phyloP scores from a whole-genome alignment of 2,888 invertebrate species.

The Eristalis pertinax region DNA sequence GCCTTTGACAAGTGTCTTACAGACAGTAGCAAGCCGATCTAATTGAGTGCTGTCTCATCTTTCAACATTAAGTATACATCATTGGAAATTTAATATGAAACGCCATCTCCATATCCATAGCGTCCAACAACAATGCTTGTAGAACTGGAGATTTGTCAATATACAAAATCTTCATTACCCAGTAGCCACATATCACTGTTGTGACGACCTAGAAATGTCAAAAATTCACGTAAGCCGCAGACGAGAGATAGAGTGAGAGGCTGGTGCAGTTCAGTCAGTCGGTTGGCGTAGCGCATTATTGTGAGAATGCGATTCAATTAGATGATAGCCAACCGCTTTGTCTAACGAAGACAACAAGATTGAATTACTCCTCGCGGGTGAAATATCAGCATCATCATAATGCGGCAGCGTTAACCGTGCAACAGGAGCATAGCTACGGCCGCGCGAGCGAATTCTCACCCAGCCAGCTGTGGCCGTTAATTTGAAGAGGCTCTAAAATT shows the following conservation, averaged over 20 bases:
- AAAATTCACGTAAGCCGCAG: constrained; percentile 43
- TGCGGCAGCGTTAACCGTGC: constrained; percentile 35
- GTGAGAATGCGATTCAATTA: constrained; percentile 59
- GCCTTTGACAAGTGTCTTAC: constrained; percentile 51
- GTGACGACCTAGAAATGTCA: constrained; percentile 66
- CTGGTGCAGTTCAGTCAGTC: not conserved
- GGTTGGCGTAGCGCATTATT: constrained; percentile 7
- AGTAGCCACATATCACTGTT: constrained; percentile 20
- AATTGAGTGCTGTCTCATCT: constrained; percentile 62
- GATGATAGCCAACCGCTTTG: constrained; percentile 38
- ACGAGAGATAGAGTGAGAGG: not conserved
- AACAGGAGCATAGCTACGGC: constrained; percentile 37
- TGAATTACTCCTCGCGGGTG: constrained; percentile 60
- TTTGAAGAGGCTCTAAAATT: constrained; percentile 46
- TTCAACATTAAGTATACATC: constrained; percentile 37
- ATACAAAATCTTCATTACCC: constrained; percentile 32
- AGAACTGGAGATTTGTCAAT: constrained; percentile 32
- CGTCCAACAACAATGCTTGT: not conserved
- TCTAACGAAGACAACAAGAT: constrained; percentile 69
- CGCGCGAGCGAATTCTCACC: constrained; percentile 32
- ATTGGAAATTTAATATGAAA: constrained; percentile 54
- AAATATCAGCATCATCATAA: constrained; percentile 54
- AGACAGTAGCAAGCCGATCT: constrained; percentile 67
- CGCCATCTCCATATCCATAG: not conserved
- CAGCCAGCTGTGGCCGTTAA: constrained; percentile 49